Evolutionary conservation across 2,113 vertebrate species (phyloP).

Genomic region (Trachemys scripta): DNA sequence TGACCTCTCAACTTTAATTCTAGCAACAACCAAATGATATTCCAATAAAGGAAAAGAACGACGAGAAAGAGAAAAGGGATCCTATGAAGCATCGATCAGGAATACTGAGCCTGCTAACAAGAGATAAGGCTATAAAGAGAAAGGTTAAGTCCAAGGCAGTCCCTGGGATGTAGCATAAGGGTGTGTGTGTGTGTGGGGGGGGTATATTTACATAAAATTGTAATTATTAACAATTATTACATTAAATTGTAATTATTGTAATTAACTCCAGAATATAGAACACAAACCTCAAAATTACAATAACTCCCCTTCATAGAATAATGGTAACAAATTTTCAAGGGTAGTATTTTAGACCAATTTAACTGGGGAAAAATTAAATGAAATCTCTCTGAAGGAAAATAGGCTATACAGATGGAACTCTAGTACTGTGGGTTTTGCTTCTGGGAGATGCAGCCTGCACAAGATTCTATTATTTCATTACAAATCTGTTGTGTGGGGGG

Average conservation of each 20-base stretch:
- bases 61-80: not conserved
- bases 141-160: not conserved
- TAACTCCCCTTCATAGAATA: not conserved
- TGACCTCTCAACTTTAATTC: not conserved
- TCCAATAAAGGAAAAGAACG: not conserved
- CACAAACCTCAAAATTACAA: not conserved
- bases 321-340: constrained; percentile 49
- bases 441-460: constrained; percentile 81
- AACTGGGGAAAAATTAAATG: constrained; percentile 72
- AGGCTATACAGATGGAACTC: constrained; percentile 82
- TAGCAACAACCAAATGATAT: not conserved
- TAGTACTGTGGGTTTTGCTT: constrained; percentile 84
- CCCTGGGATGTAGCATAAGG: not conserved
- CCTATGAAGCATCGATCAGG: not conserved
- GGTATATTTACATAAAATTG: not conserved
- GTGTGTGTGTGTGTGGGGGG: not conserved
- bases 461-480: constrained; percentile 84
- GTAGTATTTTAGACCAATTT: constrained; percentile 72
- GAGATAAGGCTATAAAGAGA: not conserved
- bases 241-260: not conserved
- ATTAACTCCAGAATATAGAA: not conserved
- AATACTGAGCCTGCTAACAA: not conserved
- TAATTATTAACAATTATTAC: not conserved
- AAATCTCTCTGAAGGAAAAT: constrained; percentile 73
- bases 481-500: constrained; percentile 85